Evolutionary conservation across 2,888 invertebrate species (phyloP), one percentile per base, ranked within the genome.

Genomic region (Hoplodrina ambigua): DNA sequence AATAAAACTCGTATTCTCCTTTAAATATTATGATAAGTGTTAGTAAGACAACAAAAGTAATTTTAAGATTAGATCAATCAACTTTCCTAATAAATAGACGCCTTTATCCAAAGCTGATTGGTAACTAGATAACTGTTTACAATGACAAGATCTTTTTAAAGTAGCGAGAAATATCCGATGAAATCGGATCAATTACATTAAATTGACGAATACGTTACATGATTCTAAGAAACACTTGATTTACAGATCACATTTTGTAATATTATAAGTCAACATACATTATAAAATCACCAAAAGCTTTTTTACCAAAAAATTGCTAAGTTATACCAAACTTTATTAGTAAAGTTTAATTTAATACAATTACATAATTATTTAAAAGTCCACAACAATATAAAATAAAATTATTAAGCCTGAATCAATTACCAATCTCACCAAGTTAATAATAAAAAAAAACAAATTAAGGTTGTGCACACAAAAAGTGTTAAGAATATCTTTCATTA

Each of bases 161-260:
- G 81, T 83, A 85, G 85, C 59, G 30, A 67, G 72, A 85, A 72
- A 82, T 86, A 78, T 89, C 83, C 90, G 91, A 91, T 91, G 4
- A 87, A 88, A 91, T 91, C 90, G 91, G 89, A 85, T 82, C 19
- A 66, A 61, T 65, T 74, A 77, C 59, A 54, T 53, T 41, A 20
- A 68, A 59, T 64, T 60, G 65, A 60, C 7, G 49, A 37, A 57
- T 54, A 77, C 85, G 78, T 85, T 77, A 74, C 84, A 83, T 70
- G 77, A 79, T 79, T 67, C 7, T 1, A 60, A 33, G 30, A 19
- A 11, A 19, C 72, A 53, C 56, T 55, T 44, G 37, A 71, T 58
- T 17, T 30, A 17, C 1, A 19, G 25, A 33, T 3, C 13, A 33
- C 1, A 61, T 44, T 63, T 52, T 11, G 0, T 4, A 25, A 56